Percentiles rank a stretch among this genome's conserved stretches.
phyloP scores from a whole-genome alignment of 92 coral and sea anemone species.

The Porites rus region DNA sequence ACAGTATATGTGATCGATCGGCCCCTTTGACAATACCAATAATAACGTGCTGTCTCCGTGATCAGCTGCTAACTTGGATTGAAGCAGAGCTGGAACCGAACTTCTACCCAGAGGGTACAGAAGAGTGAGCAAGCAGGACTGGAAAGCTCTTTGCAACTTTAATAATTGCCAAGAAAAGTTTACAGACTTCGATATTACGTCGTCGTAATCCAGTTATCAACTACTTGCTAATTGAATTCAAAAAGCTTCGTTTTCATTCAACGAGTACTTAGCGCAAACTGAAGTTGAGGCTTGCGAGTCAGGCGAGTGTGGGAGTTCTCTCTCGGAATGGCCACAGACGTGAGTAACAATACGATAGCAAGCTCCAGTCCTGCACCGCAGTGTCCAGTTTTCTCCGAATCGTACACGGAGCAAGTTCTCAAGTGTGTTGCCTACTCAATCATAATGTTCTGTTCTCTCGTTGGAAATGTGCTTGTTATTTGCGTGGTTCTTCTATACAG shows the following conservation, averaged over 20 bases:
- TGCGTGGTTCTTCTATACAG: conserved; percentile 74
- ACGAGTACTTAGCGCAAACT: neutral
- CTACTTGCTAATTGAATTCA: conserved; percentile 33
- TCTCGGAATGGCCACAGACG: neutral
- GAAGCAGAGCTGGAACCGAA: neutral
- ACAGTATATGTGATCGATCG: conserved; percentile 9
- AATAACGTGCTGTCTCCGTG: neutral
- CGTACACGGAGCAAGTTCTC: conserved; percentile 43
- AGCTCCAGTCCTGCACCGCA: neutral
- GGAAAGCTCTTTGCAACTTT: neutral
- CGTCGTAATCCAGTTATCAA: conserved; percentile 33
- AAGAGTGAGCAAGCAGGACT: neutral
- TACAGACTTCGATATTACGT: conserved; percentile 20
- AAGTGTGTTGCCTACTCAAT: conserved; percentile 59
- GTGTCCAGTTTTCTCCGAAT: neutral
- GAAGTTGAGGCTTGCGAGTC: neutral
- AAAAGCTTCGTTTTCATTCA: conserved; percentile 25
- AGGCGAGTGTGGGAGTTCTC: neutral
- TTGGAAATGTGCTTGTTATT: conserved; percentile 82
- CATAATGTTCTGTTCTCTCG: conserved; percentile 60
- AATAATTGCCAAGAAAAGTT: conserved; percentile 16
- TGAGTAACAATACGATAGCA: neutral
- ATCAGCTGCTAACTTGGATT: neutral
- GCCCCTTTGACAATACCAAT: neutral
- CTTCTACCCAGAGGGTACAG: neutral